Evolutionary conservation across 2,888 invertebrate genomes (phyloP), one percentile per base, ranked within the genome.

Genomic region (Prostheceraeus crozeri): DNA sequence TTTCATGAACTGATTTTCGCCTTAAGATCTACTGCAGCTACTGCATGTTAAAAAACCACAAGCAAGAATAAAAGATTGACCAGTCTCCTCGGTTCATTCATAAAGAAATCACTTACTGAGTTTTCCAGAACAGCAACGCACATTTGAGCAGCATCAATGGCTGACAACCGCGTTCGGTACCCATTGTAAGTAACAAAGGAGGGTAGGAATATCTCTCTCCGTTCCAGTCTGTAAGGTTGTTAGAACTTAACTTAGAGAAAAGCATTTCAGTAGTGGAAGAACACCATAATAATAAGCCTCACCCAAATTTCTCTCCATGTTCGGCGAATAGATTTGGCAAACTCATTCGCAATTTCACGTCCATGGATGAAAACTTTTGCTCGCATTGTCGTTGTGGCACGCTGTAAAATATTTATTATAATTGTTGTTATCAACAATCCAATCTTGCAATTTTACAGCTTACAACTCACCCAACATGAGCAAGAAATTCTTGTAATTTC

Each of bases 381-480:
- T 14, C 14, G 14, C 45, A 45, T 45, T 45, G 10, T 11, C 14
- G 19, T 11, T 45, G 45, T 10, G 45, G 45, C 8, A 45, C 14
- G 6, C 45, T 40, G 16, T 6, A 40, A 10, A 14, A 16, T 33
- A 33, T n/a, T n/a, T n/a, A n/a, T n/a, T n/a, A n/a, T n/a, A n/a
- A n/a, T n/a, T n/a, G n/a, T n/a, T n/a, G n/a, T n/a, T n/a, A n/a
- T n/a, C n/a, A n/a, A n/a, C n/a, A n/a, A n/a, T n/a, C n/a, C n/a
- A n/a, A n/a, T n/a, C n/a, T n/a, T n/a, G n/a, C n/a, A n/a, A n/a
- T n/a, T n/a, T n/a, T n/a, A n/a, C n/a, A n/a, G n/a, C n/a, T n/a
- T n/a, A n/a, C n/a, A n/a, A n/a, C n/a, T n/a, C n/a, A 53, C 53
- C 93, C 94, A 83, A 91, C 87, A 73, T 93, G 90, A 0, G 89